Conservation (phyloP, 2,797 vertebrate genomes). For the Macrochelys suwanniensis region DNA sequence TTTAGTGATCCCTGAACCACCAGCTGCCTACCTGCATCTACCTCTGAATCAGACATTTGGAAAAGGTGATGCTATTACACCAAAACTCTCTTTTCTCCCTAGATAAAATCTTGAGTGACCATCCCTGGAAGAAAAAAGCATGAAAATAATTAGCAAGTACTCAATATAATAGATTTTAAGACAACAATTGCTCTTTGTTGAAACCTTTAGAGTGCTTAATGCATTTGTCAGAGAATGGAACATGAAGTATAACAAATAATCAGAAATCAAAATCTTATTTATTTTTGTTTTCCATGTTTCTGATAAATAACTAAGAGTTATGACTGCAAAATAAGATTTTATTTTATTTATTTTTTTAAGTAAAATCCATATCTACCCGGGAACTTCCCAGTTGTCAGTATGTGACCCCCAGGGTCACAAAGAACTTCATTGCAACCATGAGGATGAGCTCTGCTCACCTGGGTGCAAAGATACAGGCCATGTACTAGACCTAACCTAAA, state of each 20-base stretch:
- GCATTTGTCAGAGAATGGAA: neutral
- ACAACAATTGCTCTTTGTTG: neutral
- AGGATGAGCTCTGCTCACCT: neutral
- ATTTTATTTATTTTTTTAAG: neutral
- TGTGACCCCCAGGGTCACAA: neutral
- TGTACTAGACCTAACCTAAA: neutral
- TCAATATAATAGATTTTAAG: neutral
- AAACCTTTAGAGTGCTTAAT: neutral
- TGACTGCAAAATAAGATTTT: neutral
- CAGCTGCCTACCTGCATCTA: neutral
- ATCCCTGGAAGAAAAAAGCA: neutral
- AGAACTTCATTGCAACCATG: neutral
- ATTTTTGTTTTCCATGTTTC: neutral
- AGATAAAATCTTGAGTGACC: neutral
- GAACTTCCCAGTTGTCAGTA: neutral
- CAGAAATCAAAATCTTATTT: neutral
- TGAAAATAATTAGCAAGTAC: neutral
- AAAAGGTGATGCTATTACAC: neutral
- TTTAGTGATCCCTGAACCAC: neutral
- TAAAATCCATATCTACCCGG: accelerated
- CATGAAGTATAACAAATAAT: neutral
- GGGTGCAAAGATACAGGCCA: neutral
- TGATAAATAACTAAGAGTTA: neutral
- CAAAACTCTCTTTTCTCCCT: neutral
- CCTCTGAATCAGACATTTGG: neutral